A percentile compares a stretch with the other conserved stretches of the same genome.
Conservation (phyloP, 2,113 vertebrate species). For the Scomber scombrus region DNA sequence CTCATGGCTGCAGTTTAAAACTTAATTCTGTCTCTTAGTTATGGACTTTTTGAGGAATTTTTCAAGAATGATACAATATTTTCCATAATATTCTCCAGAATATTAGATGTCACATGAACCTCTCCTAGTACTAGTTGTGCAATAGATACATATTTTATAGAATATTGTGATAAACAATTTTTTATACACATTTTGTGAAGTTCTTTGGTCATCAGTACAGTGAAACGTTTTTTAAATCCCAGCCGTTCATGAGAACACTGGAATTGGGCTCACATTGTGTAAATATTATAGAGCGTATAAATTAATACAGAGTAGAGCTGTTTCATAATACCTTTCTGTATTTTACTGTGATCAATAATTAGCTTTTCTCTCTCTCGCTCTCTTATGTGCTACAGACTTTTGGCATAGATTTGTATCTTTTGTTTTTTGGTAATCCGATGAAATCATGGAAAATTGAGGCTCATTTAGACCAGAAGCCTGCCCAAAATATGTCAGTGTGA, state of each 20-base stretch:
- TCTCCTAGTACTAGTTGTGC: too few species aligned
- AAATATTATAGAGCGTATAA: constrained; percentile 10
- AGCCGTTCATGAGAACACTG: background rate
- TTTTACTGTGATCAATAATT: background rate
- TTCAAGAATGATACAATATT: background rate
- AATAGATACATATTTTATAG: too few species aligned
- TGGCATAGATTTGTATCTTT: constrained; percentile 22
- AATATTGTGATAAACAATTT: too few species aligned
- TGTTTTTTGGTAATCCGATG: constrained; percentile 22
- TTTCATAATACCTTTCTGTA: constrained; percentile 1
- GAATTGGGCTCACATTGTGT: background rate
- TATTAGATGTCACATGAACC: constrained; percentile 3
- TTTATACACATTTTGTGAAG: background rate
- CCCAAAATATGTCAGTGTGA: constrained; percentile 6
- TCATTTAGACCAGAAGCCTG: background rate
- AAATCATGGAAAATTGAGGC: constrained; percentile 37
- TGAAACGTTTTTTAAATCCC: too few species aligned
- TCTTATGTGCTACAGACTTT: constrained; percentile 8
- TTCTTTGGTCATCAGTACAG: too few species aligned
- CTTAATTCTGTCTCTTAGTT: background rate
- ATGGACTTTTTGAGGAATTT: background rate
- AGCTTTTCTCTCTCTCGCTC: background rate
- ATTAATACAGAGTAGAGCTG: background rate
- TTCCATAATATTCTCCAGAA: background rate
- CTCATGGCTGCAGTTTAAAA: constrained; percentile 6